Evolutionary conservation across 2,113 vertebrate genomes (phyloP).

Genomic region (Indri indri): DNA sequence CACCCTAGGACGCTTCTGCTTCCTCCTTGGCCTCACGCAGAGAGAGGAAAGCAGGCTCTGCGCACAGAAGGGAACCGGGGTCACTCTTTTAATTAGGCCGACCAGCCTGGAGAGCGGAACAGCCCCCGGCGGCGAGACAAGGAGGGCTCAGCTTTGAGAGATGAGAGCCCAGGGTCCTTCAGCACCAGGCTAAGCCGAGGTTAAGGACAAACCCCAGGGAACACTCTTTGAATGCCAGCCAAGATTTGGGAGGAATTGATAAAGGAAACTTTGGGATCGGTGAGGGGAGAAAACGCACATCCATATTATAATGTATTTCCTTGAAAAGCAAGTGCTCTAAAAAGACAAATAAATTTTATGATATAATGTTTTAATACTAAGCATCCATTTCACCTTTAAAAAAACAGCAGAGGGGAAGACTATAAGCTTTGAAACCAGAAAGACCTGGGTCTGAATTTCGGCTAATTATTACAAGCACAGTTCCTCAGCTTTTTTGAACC

Average conservation of each 20-base stretch:
- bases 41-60: constrained; percentile 16
- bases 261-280: neutral
- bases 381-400: neutral
- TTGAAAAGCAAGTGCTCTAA: neutral
- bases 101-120: neutral
- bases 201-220: constrained; percentile 9
- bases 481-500: neutral
- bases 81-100: constrained; percentile 63
- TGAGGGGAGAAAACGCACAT: neutral
- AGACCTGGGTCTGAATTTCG: neutral
- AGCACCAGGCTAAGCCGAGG: neutral
- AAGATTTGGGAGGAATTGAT: neutral
- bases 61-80: neutral
- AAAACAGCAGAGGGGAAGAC: neutral
- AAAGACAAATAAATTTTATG: neutral
- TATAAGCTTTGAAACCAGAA: neutral
- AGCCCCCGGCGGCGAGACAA: neutral
- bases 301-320: neutral
- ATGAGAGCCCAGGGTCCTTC: constrained; percentile 17
- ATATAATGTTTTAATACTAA: neutral
- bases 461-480: neutral
- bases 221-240: neutral
- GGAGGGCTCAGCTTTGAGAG: constrained; percentile 8
- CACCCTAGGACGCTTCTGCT: constrained; percentile 53
- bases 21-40: constrained; percentile 32